Conservation (phyloP, 1,140 invertebrate genomes). For the Parapsyche elsis region DNA sequence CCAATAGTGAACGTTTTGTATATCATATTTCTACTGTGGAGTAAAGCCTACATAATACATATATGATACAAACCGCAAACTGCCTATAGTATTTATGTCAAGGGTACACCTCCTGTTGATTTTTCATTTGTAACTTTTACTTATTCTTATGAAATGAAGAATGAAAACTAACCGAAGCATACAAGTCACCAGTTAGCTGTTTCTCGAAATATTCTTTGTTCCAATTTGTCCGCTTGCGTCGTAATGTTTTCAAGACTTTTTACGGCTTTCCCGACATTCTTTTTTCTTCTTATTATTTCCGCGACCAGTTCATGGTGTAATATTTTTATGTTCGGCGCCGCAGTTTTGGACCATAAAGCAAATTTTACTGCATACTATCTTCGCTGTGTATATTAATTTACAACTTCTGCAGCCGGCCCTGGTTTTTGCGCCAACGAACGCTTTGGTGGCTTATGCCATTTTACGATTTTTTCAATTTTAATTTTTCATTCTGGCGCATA, state of each 20-base stretch:
- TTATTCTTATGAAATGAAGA: no score
- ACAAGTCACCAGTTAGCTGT: neutral
- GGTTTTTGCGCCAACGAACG: conserved; percentile 4
- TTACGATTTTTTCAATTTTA: conserved; percentile 31
- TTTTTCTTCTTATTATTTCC: neutral
- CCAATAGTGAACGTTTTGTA: no score
- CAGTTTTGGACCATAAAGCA: conserved; percentile 48
- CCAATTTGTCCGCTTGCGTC: neutral
- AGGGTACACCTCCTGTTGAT: no score
- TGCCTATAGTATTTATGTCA: no score
- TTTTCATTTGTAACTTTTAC: no score
- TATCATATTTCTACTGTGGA: no score
- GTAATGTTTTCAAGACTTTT: neutral
- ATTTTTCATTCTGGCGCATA: conserved; percentile 9
- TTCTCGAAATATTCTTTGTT: neutral
- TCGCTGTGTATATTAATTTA: conserved; percentile 25
- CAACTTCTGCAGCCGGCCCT: conserved; percentile 7
- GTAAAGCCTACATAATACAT: no score
- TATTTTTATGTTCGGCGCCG: conserved; percentile 49
- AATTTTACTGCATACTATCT: conserved; percentile 52
- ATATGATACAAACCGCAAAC: no score
- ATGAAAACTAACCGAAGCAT: no score
- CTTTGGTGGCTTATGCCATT: conserved; percentile 8
- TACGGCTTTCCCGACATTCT: no score
- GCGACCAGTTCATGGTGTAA: neutral